These are phyloP conservation scores for Crotalus tigris DNA, from an alignment of 2,113 vertebrate species.

Conservation along the genomic window DNA sequence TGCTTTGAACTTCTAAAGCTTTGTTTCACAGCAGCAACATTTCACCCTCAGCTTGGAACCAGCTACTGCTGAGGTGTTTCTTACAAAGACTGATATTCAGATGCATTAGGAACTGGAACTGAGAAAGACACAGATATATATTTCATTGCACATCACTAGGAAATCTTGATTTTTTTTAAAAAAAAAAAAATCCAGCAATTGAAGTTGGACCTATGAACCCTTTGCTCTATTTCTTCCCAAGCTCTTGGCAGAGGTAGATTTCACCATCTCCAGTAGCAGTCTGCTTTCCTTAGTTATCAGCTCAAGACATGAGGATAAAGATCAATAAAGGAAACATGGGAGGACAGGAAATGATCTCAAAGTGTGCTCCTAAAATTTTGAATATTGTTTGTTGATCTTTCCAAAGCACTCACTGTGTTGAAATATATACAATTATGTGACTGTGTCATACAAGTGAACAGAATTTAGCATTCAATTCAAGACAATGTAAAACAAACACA, in stretches of 20 bases:
- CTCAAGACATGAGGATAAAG: neutral
- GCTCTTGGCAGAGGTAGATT: neutral
- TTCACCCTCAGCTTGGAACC: slow-evolving; percentile 10
- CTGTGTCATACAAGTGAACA: neutral
- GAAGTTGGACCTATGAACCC: neutral
- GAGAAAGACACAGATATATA: slow-evolving; percentile 8
- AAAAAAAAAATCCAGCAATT: neutral
- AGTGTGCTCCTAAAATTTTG: neutral
- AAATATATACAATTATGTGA: neutral
- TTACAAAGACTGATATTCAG: slow-evolving; percentile 27
- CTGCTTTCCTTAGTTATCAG: neutral
- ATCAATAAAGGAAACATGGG: neutral
- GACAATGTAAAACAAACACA: neutral
- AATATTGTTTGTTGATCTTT: neutral
- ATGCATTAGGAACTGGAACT: slow-evolving; percentile 21
- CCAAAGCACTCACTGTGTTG: neutral
- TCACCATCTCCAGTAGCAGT: neutral
- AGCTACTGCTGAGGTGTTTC: neutral
- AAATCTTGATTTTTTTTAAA: neutral
- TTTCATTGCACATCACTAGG: neutral
- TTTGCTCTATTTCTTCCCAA: neutral
- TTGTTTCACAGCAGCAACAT: neutral
- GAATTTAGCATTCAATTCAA: neutral
- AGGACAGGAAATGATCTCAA: neutral
- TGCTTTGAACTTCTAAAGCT: neutral